Conservation (phyloP, 2,797 vertebrate species). For the Cynodonichthys magdalenae region DNA sequence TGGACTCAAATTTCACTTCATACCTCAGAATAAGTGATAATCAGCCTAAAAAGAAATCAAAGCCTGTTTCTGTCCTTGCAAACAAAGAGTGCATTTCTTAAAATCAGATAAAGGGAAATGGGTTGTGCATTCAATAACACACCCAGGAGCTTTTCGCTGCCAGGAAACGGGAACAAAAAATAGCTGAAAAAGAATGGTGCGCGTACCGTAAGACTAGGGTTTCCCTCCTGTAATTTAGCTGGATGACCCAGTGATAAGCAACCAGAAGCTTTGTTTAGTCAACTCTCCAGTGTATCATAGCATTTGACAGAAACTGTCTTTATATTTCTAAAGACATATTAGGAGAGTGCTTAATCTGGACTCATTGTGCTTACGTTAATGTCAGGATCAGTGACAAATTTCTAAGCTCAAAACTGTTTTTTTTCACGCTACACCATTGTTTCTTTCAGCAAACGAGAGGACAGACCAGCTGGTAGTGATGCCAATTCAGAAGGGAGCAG, state of each 20-base stretch:
- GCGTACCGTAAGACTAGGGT: constrained; percentile 15
- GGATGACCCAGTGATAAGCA: constrained; percentile 40
- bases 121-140: constrained; percentile 3
- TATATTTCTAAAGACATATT: constrained; percentile 44
- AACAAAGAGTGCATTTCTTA: constrained; percentile 35
- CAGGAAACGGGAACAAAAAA: constrained; percentile 33
- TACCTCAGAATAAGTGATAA: constrained; percentile 1
- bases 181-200: constrained; percentile 29
- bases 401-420: constrained; percentile 46
- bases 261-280: constrained; percentile 38
- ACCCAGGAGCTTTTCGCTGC: constrained; percentile 20
- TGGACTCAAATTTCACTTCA: constrained; percentile 6
- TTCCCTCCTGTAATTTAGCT: constrained; percentile 30
- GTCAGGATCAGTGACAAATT: constrained; percentile 55
- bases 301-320: constrained; percentile 59
- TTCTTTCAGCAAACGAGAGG: constrained; percentile 63
- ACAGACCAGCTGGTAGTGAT: constrained; percentile 72
- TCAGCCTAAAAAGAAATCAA: constrained; percentile 3
- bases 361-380: constrained; percentile 47
- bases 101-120: constrained; percentile 37
- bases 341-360: constrained; percentile 38
- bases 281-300: constrained; percentile 43
- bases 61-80: constrained; percentile 3
- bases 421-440: constrained; percentile 57
- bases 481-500: constrained; percentile 65